These are phyloP conservation scores for Pholis gunnellus DNA, from an alignment of 2,113 vertebrate genomes.

Conservation along the genomic window DNA sequence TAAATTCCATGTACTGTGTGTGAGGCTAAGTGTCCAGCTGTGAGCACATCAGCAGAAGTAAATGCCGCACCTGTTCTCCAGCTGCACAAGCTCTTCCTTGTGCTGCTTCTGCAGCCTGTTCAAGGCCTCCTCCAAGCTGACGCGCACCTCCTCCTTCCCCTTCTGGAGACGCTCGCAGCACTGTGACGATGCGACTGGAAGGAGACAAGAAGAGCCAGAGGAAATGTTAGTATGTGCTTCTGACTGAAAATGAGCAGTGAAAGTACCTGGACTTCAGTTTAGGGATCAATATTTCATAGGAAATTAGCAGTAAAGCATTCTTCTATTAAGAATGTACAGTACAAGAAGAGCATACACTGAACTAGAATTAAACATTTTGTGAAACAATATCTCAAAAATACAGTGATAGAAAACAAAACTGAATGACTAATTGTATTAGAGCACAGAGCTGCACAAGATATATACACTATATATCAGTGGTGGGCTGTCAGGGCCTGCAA, in stretches of 20 bases:
- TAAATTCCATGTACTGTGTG: background rate
- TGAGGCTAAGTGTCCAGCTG: background rate
- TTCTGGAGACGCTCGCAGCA: slow-evolving; percentile 89
- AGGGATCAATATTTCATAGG: background rate
- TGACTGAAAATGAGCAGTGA: background rate
- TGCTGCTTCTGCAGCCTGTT: slow-evolving; percentile 89
- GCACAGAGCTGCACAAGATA: background rate
- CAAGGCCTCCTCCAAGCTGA: slow-evolving; percentile 86
- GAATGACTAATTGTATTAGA: background rate
- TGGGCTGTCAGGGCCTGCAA: no score
- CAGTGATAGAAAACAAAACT: background rate
- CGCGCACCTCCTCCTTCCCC: slow-evolving; percentile 89
- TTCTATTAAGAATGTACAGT: background rate
- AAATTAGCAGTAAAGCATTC: background rate
- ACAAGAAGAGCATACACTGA: background rate
- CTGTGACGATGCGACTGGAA: slow-evolving; percentile 83
- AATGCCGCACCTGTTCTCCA: slow-evolving; percentile 84
- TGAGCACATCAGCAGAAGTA: background rate
- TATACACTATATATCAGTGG: background rate
- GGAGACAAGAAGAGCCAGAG: background rate
- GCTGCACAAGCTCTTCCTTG: slow-evolving; percentile 86
- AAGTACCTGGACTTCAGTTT: background rate
- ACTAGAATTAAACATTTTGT: background rate
- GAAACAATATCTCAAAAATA: background rate
- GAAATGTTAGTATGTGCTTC: background rate